Evolutionary conservation across 2,888 invertebrate species (phyloP).

Genomic region (Cylloceria caligata): DNA sequence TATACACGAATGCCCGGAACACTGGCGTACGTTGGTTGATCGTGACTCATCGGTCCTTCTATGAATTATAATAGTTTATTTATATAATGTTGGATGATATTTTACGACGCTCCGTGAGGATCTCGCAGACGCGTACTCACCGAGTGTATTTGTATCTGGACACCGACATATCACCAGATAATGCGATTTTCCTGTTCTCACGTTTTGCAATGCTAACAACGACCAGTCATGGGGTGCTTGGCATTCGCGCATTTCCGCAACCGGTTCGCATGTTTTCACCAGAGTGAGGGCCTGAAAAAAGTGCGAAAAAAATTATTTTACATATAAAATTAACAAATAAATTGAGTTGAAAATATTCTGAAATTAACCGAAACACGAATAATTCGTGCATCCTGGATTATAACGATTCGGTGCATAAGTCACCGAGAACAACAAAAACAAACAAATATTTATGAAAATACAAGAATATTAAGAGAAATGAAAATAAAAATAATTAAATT

Average conservation of each 20-base stretch:
- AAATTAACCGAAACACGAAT: too few species aligned
- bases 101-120: too few species aligned
- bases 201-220: conserved; percentile 94
- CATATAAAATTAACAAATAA: too few species aligned
- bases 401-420: too few species aligned
- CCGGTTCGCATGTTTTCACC: conserved; percentile 97
- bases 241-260: conserved; percentile 95
- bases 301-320: conserved; percentile 17
- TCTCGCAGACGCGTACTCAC: conserved; percentile 86
- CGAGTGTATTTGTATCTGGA: conserved; percentile 93
- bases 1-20: conserved; percentile 97
- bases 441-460: too few species aligned
- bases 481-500: too few species aligned
- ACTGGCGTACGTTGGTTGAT: conserved; percentile 96
- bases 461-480: too few species aligned
- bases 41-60: conserved; percentile 98
- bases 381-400: too few species aligned
- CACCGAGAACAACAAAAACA: too few species aligned
- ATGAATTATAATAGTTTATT: conserved; percentile 69
- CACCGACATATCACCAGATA: conserved; percentile 97
- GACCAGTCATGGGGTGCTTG: conserved; percentile 96
- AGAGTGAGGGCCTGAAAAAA: conserved; percentile 90
- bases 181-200: conserved; percentile 96
- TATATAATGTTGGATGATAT: too few species aligned
- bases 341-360: too few species aligned